phyloP scores from a whole-genome alignment of 2,797 vertebrate species.

The Coregonus sp. region DNA sequence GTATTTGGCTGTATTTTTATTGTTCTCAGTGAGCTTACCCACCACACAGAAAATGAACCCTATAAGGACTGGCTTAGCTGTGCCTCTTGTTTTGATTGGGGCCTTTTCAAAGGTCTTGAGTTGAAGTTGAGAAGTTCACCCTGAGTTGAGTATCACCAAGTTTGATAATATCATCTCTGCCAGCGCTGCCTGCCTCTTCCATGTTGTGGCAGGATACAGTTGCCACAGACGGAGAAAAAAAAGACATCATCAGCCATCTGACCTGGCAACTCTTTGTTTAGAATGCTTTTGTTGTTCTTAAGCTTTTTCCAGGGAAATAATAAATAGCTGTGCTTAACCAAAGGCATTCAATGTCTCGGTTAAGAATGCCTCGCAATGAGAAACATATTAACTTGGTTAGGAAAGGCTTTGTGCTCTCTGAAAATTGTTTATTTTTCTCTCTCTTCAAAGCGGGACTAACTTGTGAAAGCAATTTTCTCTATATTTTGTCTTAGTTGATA shows the following conservation, averaged over 20 bases:
- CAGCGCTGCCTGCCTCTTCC: slow-evolving; percentile 34
- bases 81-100: slow-evolving; percentile 53
- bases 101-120: slow-evolving; percentile 39
- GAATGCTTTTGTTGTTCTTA: slow-evolving; percentile 65
- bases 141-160: slow-evolving; percentile 39
- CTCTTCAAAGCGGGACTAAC: slow-evolving; percentile 37
- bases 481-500: slow-evolving; percentile 24
- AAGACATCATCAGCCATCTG: slow-evolving; percentile 56
- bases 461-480: slow-evolving; percentile 49
- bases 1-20: slow-evolving; percentile 41
- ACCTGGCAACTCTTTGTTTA: slow-evolving; percentile 50
- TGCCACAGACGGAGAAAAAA: slow-evolving; percentile 47
- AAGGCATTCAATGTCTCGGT: slow-evolving; percentile 65
- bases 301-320: slow-evolving; percentile 63
- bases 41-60: slow-evolving; percentile 55
- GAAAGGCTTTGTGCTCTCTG: slow-evolving; percentile 36
- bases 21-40: slow-evolving; percentile 51
- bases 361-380: slow-evolving; percentile 64
- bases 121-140: slow-evolving; percentile 66
- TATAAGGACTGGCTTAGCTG: slow-evolving; percentile 47
- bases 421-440: slow-evolving; percentile 34
- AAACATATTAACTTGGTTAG: slow-evolving; percentile 68
- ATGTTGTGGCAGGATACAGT: slow-evolving; percentile 31
- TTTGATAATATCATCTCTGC: slow-evolving; percentile 28
- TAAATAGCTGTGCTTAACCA: slow-evolving; percentile 70